Evolutionary conservation across 2,113 vertebrate genomes (phyloP), one percentile per base, ranked within the genome.

Genomic region (Polypterus bichir): DNA sequence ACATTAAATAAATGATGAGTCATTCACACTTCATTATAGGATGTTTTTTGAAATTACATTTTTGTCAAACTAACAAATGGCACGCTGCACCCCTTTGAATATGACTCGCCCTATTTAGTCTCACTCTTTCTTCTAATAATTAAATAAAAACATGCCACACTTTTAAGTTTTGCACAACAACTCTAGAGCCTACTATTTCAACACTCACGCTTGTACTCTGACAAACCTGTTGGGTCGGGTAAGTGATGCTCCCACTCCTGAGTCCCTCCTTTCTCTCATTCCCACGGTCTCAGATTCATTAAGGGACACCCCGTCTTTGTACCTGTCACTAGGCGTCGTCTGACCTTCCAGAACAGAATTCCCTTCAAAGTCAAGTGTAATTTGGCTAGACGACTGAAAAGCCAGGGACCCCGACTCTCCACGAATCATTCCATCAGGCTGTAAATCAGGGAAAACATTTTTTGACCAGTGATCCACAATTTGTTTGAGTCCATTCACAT

Each of bases 381-480:
- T 87, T 74, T 90, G 91, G 65, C 85, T 84, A 1, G 87, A 83
- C 0, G 88, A 82, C 49, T 82, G 83, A 53, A 80, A 83, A 10
- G 75, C 63, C 10, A 76, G 2, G 0, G 78, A 64, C 0, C 72
- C 71, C 46, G 75, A 61, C 0, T 68, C 81, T 6, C 69, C 73
- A 11, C 62, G 63, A 0, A 73, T 60, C 0, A 69, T 47, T 1
- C 75, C 68, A 0, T 65, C 60, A 56, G 61, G 71, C 1, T 85
- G 80, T 44, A 76, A 63, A 7, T 91, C 88, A 0, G 91, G 91
- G 63, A 94, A 74, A 64, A 94, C 63, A 4, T 80, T 81, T 72
- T 87, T 89, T 48, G 92, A 95, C 94, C 94, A 97, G 71, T 84
- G 91, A 71, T 94, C 88, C 53, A 97, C 92, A 2, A 93, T 88